Percentiles rank a stretch among this genome's conserved stretches.
These are phyloP conservation scores for Botia almorhae DNA, from an alignment of 2,797 vertebrate genomes.

Conservation along the genomic window DNA sequence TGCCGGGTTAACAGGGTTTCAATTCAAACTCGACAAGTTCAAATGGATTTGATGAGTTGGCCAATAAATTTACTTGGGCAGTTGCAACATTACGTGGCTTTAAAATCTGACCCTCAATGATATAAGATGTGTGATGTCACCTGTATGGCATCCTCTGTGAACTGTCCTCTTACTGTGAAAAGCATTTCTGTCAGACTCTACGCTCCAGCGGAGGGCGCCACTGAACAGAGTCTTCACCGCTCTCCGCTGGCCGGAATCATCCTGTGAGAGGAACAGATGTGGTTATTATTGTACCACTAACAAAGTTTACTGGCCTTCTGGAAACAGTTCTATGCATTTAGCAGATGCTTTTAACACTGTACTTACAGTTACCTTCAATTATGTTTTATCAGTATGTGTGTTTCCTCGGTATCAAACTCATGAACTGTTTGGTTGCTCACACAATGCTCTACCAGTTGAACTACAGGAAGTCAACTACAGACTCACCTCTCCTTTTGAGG, in stretches of 20 bases:
- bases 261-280: slow-evolving; percentile 64
- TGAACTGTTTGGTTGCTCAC: too few relatives aligned
- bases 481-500: slow-evolving; percentile 76
- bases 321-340: too few relatives aligned
- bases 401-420: too few relatives aligned
- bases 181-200: slow-evolving; percentile 71
- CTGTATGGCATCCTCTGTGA: slow-evolving; percentile 81
- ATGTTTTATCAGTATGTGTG: too few relatives aligned
- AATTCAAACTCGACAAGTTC: too few relatives aligned
- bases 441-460: too few relatives aligned
- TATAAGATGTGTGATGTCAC: slow-evolving; percentile 56
- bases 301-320: background rate
- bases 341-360: too few relatives aligned
- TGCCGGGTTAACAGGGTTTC: too few relatives aligned
- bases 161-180: slow-evolving; percentile 78
- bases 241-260: slow-evolving; percentile 79
- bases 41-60: too few relatives aligned
- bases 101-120: background rate
- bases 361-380: too few relatives aligned
- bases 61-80: too few relatives aligned
- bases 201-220: slow-evolving; percentile 75
- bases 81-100: too few relatives aligned
- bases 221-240: slow-evolving; percentile 83
- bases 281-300: background rate
- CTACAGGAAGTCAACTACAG: background rate